Conservation (phyloP, 2,113 vertebrate species). For the Galemys pyrenaicus region DNA sequence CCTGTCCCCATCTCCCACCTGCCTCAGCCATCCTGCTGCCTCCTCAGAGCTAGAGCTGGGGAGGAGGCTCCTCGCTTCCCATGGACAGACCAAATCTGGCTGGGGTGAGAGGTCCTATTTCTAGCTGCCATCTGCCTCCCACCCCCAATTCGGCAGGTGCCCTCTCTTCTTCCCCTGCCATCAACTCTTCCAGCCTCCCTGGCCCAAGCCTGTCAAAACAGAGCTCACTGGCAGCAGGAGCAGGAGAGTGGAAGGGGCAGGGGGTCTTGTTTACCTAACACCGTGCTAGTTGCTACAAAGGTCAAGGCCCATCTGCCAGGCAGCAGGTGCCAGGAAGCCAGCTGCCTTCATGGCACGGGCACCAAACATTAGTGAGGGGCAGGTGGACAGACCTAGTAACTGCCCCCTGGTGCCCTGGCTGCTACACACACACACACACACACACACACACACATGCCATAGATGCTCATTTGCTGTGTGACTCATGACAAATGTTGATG, state of each 20-base stretch:
- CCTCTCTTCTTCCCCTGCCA: constrained; percentile 5
- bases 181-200: constrained; percentile 24
- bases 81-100: background rate
- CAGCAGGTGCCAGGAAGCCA: constrained; percentile 74
- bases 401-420: background rate
- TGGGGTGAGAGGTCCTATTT: background rate
- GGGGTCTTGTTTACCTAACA: constrained; percentile 73
- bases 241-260: constrained; percentile 48
- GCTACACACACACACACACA: too few species aligned
- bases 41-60: background rate
- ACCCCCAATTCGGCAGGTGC: background rate
- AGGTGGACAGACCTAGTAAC: constrained; percentile 58
- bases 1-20: background rate
- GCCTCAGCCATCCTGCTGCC: background rate
- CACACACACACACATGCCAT: background rate
- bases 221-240: constrained; percentile 61
- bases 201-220: constrained; percentile 62
- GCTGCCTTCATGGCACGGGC: constrained; percentile 55
- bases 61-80: background rate
- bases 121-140: constrained; percentile 50
- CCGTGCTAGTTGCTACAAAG: constrained; percentile 73
- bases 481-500: background rate
- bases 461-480: too few species aligned
- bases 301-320: constrained; percentile 76
- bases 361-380: constrained; percentile 58